Evolutionary conservation across 2,888 invertebrate genomes (phyloP), one percentile per base, ranked within the genome.

Genomic region (Acanthococcus lagerstroemiae): DNA sequence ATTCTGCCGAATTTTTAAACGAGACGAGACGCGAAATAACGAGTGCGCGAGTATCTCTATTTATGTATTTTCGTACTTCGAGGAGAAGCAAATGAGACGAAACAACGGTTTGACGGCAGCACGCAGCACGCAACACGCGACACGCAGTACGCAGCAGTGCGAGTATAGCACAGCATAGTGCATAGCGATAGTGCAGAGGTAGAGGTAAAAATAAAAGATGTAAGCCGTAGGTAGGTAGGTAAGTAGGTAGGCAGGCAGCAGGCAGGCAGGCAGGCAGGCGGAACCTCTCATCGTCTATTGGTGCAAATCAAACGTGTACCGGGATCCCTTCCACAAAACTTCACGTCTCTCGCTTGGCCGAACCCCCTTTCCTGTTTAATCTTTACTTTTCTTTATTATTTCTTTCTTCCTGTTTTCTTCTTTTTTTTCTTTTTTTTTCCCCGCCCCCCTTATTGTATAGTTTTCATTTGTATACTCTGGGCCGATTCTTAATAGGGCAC

Each of bases 271-370:
- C n/a, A n/a, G n/a, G n/a, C n/a, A n/a, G n/a, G n/a, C n/a, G n/a
- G n/a, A n/a, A n/a, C n/a, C n/a, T n/a, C n/a, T n/a, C n/a, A n/a
- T n/a, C n/a, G n/a, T n/a, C n/a, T n/a, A n/a, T n/a, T n/a, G n/a
- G n/a, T n/a, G n/a, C n/a, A n/a, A n/a, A n/a, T n/a, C n/a, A n/a
- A n/a, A n/a, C n/a, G n/a, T n/a, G n/a, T 24, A 37, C n/a, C n/a
- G n/a, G n/a, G n/a, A 58, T 58, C 58, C 58, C 58, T 58, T 58
- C 58, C 45, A 24, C 25, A 27, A 24, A 46, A 22, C 46, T 58
- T 58, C 58, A 48, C 58, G 58, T 58, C n/a, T n/a, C n/a, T n/a
- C 46, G 58, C 58, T 19, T 45, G 48, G 44, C 45, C 58, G 58
- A 48, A 48, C 58, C 58, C 25, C 48, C 25, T 46, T 58, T 24